These are phyloP conservation scores for Drosophila kanapiae DNA, from an alignment of 1,140 invertebrate genomes.

Conservation along the genomic window DNA sequence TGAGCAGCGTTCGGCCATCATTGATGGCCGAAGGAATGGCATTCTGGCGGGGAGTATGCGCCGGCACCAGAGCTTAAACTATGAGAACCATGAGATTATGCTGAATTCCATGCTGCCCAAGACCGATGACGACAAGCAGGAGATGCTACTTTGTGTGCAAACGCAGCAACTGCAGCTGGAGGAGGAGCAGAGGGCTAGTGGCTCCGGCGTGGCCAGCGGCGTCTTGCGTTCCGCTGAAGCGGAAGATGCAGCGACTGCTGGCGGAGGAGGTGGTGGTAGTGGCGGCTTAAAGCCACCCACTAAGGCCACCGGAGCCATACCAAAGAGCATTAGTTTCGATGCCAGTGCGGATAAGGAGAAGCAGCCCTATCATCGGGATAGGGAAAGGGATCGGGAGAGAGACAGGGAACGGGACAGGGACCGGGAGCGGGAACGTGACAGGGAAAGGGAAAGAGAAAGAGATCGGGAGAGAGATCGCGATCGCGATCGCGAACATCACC, in stretches of 20 bases:
- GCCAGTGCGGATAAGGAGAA: conserved; percentile 92
- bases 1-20: conserved; percentile 71
- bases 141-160: conserved; percentile 67
- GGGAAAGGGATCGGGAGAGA: conserved; percentile 23
- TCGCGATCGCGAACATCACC: conserved; percentile 31
- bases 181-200: conserved; percentile 16
- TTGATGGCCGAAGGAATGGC: conserved; percentile 80
- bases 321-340: conserved; percentile 96
- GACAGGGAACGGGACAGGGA: conserved; percentile 62
- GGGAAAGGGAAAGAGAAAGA: conserved; percentile 36
- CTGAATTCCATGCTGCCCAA: conserved; percentile 56
- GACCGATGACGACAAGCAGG: conserved; percentile 74
- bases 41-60: conserved; percentile 71
- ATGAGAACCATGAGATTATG: conserved; percentile 84
- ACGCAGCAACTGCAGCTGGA: conserved; percentile 60
- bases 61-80: conserved; percentile 80
- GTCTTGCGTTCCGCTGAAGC: neutral
- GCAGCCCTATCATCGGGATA: conserved; percentile 35
- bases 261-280: neutral
- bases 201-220: neutral
- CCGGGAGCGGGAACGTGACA: conserved; percentile 24
- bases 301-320: conserved; percentile 92
- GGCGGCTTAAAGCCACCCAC: conserved; percentile 85
- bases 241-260: neutral
- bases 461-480: conserved; percentile 21